Percentiles rank a stretch among this genome's conserved stretches.
These are phyloP conservation scores for Magallana ariakensis DNA, from an alignment of 1,140 invertebrate genomes.

Conservation along the genomic window DNA sequence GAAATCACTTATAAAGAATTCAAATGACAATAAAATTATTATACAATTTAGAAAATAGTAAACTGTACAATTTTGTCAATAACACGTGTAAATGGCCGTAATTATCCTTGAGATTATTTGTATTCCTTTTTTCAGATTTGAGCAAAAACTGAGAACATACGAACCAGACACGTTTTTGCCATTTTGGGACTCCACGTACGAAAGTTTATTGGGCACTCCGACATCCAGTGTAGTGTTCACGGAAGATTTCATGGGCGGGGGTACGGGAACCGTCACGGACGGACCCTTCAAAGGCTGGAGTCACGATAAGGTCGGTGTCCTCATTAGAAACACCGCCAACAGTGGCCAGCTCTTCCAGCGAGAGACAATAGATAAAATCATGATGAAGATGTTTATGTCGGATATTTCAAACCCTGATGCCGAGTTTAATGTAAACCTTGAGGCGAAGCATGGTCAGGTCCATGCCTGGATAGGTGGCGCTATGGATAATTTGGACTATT, in stretches of 20 bases:
- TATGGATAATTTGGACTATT: slow-evolving; percentile 66
- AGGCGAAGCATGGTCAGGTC: slow-evolving; percentile 64
- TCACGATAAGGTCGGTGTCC: slow-evolving; percentile 36
- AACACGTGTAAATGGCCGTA: too few species aligned
- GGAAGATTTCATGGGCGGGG: slow-evolving; percentile 75
- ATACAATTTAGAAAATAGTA: too few species aligned
- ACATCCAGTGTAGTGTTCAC: slow-evolving; percentile 76
- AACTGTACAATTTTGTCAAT: too few species aligned
- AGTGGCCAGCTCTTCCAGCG: slow-evolving; percentile 36
- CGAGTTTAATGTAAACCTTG: slow-evolving; percentile 61
- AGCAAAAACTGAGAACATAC: slow-evolving; percentile 39
- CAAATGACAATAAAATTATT: too few species aligned
- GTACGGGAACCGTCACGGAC: slow-evolving; percentile 75
- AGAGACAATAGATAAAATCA: slow-evolving; percentile 30
- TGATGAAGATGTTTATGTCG: slow-evolving; percentile 38
- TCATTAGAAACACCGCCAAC: slow-evolving; percentile 54
- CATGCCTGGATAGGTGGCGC: slow-evolving; percentile 70
- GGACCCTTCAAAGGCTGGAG: slow-evolving; percentile 74
- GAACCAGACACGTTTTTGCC: slow-evolving; percentile 71
- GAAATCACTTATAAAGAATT: too few species aligned
- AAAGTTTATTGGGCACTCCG: slow-evolving; percentile 70
- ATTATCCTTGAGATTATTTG: too few species aligned
- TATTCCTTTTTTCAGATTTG: neutral
- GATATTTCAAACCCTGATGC: slow-evolving; percentile 51
- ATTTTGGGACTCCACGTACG: slow-evolving; percentile 78